phyloP scores from a whole-genome alignment of 2,113 vertebrate genomes.

The Thalassoma bifasciatum region DNA sequence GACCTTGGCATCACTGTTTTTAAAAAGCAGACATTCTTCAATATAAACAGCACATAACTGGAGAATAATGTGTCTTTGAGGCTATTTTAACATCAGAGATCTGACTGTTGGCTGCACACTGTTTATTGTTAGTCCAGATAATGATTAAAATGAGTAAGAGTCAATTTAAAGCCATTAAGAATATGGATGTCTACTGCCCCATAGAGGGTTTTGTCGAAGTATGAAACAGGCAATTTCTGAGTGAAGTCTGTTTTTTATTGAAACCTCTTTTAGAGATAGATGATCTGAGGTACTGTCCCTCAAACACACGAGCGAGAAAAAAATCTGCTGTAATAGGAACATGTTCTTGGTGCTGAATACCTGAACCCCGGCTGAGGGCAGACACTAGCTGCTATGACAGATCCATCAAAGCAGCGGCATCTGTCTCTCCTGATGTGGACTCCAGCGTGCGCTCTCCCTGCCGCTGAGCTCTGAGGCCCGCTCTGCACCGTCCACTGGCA shows the following conservation, averaged over 20 bases:
- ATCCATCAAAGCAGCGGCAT: conserved; percentile 81
- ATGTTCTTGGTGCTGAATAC: conserved; percentile 68
- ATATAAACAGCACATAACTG: conserved; percentile 29
- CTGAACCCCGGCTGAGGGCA: conserved; percentile 78
- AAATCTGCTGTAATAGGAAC: conserved; percentile 26
- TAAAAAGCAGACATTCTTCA: conserved; percentile 63
- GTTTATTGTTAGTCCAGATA: conserved; percentile 52
- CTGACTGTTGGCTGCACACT: conserved; percentile 60
- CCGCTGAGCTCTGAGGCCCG: conserved; percentile 65
- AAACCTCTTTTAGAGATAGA: neutral
- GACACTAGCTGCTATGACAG: conserved; percentile 77
- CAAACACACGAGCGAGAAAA: conserved; percentile 17
- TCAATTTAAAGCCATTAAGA: neutral
- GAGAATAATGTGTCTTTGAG: conserved; percentile 65
- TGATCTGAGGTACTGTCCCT: conserved; percentile 28
- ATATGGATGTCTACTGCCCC: neutral
- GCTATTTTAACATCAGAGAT: conserved; percentile 58
- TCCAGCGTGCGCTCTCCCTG: conserved; percentile 68
- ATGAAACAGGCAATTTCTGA: too few relatives aligned
- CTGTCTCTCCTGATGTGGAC: conserved; percentile 81
- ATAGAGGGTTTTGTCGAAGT: neutral
- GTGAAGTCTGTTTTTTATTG: neutral
- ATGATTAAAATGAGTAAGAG: conserved; percentile 44
- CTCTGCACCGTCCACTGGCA: conserved; percentile 77
- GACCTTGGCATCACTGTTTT: conserved; percentile 72